A percentile compares a stretch with the other conserved stretches of the same genome.
phyloP scores from a whole-genome alignment of 1,140 invertebrate species.

The Thalassaphorura encarpata region DNA sequence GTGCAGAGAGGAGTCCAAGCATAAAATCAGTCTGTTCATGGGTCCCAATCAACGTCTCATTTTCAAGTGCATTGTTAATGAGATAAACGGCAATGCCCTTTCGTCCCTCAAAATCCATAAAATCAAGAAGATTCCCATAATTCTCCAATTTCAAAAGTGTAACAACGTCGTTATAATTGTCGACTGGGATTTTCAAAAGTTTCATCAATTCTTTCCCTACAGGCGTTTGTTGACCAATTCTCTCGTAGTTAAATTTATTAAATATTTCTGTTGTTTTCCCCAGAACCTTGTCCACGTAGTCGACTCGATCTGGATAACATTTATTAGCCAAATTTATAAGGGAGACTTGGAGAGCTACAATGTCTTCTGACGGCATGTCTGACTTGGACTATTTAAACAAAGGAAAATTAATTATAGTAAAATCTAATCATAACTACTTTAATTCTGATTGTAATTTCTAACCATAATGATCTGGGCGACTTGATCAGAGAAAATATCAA shows the following conservation, averaged over 20 bases:
- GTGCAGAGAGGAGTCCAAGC: constrained; percentile 66
- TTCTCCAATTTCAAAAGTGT: constrained; percentile 66
- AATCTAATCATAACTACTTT: background rate
- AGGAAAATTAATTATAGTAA: background rate
- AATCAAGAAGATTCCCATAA: constrained; percentile 72
- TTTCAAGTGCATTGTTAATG: constrained; percentile 76
- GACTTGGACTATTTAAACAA: constrained; percentile 58
- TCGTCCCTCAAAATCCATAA: constrained; percentile 81
- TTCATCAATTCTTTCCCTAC: constrained; percentile 86
- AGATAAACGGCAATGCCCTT: constrained; percentile 80
- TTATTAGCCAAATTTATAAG: constrained; percentile 90
- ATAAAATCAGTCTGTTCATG: constrained; percentile 74
- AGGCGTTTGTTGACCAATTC: constrained; percentile 65
- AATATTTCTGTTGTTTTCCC: constrained; percentile 80
- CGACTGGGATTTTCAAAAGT: constrained; percentile 86
- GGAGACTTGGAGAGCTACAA: constrained; percentile 89
- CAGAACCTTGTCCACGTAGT: constrained; percentile 92
- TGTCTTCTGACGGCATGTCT: constrained; percentile 92
- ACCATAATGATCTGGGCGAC: constrained; percentile 87
- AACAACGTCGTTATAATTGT: constrained; percentile 87
- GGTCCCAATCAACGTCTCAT: constrained; percentile 75
- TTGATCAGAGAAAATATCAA: constrained; percentile 98
- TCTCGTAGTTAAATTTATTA: constrained; percentile 62
- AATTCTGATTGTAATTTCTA: constrained; percentile 4
- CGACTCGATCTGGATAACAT: constrained; percentile 87